Conservation (phyloP, 2,113 vertebrate genomes). For the Gobiocypris rarus region DNA sequence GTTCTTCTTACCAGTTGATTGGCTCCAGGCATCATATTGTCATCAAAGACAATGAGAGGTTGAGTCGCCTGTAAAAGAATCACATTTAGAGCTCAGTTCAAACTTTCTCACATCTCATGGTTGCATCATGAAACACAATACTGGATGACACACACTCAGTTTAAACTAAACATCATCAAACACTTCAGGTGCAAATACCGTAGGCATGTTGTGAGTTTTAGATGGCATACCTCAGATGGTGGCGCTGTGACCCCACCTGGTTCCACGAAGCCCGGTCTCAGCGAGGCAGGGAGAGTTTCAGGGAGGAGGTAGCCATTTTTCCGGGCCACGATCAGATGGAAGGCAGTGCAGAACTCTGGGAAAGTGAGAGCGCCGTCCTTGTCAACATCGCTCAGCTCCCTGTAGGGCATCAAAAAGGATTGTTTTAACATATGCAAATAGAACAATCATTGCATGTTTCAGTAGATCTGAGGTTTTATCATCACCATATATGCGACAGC, state of each 20-base stretch:
- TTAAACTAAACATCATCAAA: neutral
- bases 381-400: constrained; percentile 99
- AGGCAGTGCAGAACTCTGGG: constrained; percentile 98
- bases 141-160: neutral
- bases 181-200: neutral
- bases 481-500: constrained; percentile 96
- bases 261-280: constrained; percentile 79
- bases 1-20: constrained; percentile 57
- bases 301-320: constrained; percentile 98
- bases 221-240: constrained; percentile 59
- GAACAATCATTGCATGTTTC: neutral
- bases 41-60: constrained; percentile 74
- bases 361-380: constrained; percentile 97
- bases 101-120: neutral
- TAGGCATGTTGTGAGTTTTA: neutral
- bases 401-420: constrained; percentile 56
- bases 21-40: constrained; percentile 49
- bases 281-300: constrained; percentile 90
- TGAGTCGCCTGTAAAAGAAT: constrained; percentile 63
- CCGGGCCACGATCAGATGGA: constrained; percentile 96
- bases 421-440: neutral
- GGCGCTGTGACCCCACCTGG: constrained; percentile 64
- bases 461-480: neutral
- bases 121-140: neutral
- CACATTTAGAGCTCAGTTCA: neutral